phyloP scores from a whole-genome alignment of 1,140 invertebrate species.

The Drosophila lacteicornis region DNA sequence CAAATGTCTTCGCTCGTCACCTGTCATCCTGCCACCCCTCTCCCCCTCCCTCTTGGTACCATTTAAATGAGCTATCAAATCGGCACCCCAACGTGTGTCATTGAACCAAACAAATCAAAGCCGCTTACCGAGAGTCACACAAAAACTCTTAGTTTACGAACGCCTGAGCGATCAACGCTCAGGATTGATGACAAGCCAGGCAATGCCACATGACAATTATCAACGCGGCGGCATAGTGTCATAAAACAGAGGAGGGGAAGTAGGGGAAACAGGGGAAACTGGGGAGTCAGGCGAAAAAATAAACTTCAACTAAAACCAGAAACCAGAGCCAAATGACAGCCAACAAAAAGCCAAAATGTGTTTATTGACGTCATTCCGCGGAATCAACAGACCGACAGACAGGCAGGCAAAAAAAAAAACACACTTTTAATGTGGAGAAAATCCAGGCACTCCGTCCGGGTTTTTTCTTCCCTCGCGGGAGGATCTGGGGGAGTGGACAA shows the following conservation, averaged over 20 bases:
- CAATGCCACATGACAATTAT: conserved; percentile 76
- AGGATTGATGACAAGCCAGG: conserved; percentile 76
- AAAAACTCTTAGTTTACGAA: conserved; percentile 70
- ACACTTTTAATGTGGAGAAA: conserved; percentile 63
- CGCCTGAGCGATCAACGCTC: conserved; percentile 45
- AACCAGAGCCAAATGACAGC: conserved; percentile 53
- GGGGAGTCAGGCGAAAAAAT: neutral
- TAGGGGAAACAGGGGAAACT: conserved; percentile 13
- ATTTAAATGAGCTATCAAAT: conserved; percentile 81
- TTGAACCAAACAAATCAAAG: conserved; percentile 78
- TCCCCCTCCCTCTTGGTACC: conserved; percentile 11
- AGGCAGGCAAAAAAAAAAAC: neutral
- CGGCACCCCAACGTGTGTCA: conserved; percentile 68
- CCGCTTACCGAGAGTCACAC: conserved; percentile 61
- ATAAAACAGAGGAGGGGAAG: conserved; percentile 54
- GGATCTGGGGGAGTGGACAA: conserved; percentile 35
- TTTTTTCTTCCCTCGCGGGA: conserved; percentile 21
- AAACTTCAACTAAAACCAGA: conserved; percentile 40
- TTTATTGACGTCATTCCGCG: conserved; percentile 76
- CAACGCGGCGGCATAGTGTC: conserved; percentile 49
- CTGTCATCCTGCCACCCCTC: conserved; percentile 7
- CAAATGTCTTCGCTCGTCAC: conserved; percentile 55
- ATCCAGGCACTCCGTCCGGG: conserved; percentile 45
- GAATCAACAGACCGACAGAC: conserved; percentile 50
- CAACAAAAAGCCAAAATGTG: conserved; percentile 70